Percentiles rank a stretch among this genome's conserved stretches.
Evolutionary conservation across 2,113 vertebrate genomes (phyloP).

Genomic region (Thalassoma bifasciatum): DNA sequence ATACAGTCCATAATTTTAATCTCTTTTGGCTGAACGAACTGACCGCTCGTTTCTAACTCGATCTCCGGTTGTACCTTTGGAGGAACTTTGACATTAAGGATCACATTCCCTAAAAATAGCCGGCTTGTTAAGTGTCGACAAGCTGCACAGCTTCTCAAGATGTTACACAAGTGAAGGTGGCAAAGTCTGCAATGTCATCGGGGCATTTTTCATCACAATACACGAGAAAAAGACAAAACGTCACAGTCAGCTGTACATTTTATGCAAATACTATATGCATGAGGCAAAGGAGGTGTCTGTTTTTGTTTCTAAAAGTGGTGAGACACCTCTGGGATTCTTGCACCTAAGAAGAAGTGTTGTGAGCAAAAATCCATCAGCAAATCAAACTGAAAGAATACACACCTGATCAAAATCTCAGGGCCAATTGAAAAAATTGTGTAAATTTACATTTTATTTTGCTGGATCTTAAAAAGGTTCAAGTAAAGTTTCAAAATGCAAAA

Average conservation of each 20-base stretch:
- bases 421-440: too few species aligned
- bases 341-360: too few species aligned
- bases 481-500: too few species aligned
- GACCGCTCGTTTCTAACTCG: conserved; percentile 28
- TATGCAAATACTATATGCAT: neutral
- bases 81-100: conserved; percentile 79
- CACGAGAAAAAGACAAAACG: neutral
- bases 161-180: neutral
- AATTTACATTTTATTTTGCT: too few species aligned
- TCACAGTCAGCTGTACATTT: neutral
- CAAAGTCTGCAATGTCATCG: neutral
- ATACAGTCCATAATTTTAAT: neutral
- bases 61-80: conserved; percentile 44
- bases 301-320: too few species aligned
- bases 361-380: too few species aligned
- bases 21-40: neutral
- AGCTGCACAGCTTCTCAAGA: neutral
- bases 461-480: too few species aligned
- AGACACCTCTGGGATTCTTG: neutral
- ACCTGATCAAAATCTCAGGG: too few species aligned
- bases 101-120: conserved; percentile 79
- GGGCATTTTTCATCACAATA: neutral
- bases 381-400: too few species aligned
- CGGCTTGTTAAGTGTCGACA: conserved; percentile 35
- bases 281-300: neutral